A percentile compares a stretch with the other conserved stretches of the same genome.
Evolutionary conservation across 1,140 invertebrate species (phyloP).

Genomic region (Drosophila truncata): DNA sequence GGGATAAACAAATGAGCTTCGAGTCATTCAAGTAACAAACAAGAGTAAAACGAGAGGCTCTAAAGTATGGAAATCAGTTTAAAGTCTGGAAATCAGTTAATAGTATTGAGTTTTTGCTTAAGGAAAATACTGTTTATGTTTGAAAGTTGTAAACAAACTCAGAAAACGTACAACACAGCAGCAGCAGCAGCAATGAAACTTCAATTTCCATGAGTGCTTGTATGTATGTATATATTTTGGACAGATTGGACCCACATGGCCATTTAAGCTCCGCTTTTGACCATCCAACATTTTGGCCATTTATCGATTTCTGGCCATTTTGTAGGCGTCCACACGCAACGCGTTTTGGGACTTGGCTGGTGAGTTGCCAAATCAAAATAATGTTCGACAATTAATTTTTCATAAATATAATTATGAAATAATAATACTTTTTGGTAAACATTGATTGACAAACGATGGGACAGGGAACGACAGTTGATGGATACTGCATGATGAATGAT

Average conservation of each 20-base stretch:
- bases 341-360: slow-evolving; percentile 27
- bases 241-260: slow-evolving; percentile 33
- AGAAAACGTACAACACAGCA: neutral
- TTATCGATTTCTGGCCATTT: slow-evolving; percentile 51
- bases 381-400: slow-evolving; percentile 67
- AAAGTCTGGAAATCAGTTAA: slow-evolving; percentile 19
- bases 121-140: slow-evolving; percentile 12
- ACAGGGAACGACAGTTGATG: slow-evolving; percentile 34
- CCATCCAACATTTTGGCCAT: slow-evolving; percentile 18
- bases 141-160: slow-evolving; percentile 8
- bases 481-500: slow-evolving; percentile 21
- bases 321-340: slow-evolving; percentile 65
- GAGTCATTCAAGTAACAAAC: neutral
- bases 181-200: slow-evolving; percentile 21
- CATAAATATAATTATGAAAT: slow-evolving; percentile 73
- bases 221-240: slow-evolving; percentile 44
- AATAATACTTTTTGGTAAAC: slow-evolving; percentile 56
- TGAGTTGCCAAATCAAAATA: slow-evolving; percentile 45
- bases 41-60: slow-evolving; percentile 13
- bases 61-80: slow-evolving; percentile 15
- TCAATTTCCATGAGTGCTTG: slow-evolving; percentile 10
- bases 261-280: slow-evolving; percentile 2
- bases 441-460: slow-evolving; percentile 69
- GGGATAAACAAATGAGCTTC: slow-evolving; percentile 32
- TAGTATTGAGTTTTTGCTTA: slow-evolving; percentile 8